Conservation (phyloP, 2,113 vertebrate genomes). For the Petrocephalus zakoni region DNA sequence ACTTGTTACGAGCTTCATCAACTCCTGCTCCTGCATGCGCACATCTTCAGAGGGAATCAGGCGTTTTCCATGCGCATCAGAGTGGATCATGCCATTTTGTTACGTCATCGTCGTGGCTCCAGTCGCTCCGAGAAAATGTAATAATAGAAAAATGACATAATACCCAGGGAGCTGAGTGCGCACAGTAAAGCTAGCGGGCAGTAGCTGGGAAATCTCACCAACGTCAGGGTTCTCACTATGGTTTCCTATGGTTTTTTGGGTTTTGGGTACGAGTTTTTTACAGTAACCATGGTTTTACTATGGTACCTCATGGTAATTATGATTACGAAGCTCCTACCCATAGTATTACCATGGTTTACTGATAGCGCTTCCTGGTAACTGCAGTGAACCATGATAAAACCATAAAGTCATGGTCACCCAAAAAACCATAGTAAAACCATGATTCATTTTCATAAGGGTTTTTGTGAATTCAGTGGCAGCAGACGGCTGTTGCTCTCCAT, state of each 20-base stretch:
- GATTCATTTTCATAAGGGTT: too few relatives aligned
- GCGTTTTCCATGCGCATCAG: neutral
- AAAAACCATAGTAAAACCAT: too few relatives aligned
- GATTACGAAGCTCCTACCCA: too few relatives aligned
- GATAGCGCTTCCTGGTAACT: too few relatives aligned
- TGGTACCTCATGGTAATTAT: too few relatives aligned
- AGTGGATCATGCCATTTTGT: neutral
- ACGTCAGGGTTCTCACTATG: neutral
- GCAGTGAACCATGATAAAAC: too few relatives aligned
- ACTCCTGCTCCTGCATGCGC: neutral
- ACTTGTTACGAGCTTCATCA: neutral
- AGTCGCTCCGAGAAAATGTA: neutral
- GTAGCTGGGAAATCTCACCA: neutral
- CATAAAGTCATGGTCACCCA: too few relatives aligned
- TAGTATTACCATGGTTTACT: too few relatives aligned
- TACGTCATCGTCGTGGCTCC: neutral
- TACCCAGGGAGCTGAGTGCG: neutral
- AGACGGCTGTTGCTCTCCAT: neutral
- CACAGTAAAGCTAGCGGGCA: neutral
- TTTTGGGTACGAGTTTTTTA: too few relatives aligned
- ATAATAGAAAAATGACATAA: slow-evolving; percentile 4
- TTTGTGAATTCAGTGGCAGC: neutral
- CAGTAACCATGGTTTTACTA: too few relatives aligned
- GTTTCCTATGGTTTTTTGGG: too few relatives aligned
- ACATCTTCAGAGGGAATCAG: neutral